Evolutionary conservation across 2,888 invertebrate genomes (phyloP).

Genomic region (Melipona bicolor): DNA sequence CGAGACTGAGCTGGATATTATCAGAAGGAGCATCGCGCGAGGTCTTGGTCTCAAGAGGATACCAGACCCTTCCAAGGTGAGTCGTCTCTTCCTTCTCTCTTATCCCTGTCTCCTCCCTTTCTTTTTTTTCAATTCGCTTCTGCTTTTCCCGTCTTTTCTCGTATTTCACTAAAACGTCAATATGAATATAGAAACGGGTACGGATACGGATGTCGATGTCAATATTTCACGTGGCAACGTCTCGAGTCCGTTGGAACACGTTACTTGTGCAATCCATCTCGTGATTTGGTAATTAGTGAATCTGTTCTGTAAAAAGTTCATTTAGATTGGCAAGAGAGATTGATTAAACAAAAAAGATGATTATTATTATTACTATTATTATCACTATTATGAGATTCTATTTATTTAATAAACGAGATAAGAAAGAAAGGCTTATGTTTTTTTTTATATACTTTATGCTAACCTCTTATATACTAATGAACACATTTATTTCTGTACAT

Average conservation of each 20-base stretch:
- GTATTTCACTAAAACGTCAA: background rate
- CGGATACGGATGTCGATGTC: background rate
- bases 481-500: background rate
- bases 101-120: background rate
- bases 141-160: background rate
- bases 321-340: too few relatives aligned
- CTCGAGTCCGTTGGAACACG: background rate
- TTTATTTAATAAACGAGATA: background rate
- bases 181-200: background rate
- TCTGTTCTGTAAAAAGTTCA: background rate
- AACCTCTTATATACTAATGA: background rate
- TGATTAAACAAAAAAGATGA: background rate
- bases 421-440: background rate
- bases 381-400: background rate
- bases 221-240: background rate
- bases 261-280: background rate
- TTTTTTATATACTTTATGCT: background rate
- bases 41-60: conserved; percentile 81
- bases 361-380: background rate
- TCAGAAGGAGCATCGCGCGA: conserved; percentile 81
- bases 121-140: background rate
- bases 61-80: conserved; percentile 82
- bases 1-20: conserved; percentile 78
- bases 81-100: background rate
- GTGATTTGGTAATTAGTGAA: background rate